These are phyloP conservation scores for Clamator glandarius DNA, from an alignment of 2,797 vertebrate species.

Conservation along the genomic window DNA sequence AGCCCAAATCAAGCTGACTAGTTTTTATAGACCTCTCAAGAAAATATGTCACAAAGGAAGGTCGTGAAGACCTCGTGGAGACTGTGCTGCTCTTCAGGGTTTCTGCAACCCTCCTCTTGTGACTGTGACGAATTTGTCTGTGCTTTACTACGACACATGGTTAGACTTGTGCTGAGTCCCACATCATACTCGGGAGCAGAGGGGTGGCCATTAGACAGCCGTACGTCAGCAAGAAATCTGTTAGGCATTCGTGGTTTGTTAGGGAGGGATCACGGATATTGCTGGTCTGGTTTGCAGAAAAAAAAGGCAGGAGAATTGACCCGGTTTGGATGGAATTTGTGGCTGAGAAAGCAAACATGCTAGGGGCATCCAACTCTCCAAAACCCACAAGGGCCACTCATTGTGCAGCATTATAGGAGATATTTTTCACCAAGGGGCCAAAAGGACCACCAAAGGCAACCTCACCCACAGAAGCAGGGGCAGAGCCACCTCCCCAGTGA, in stretches of 20 bases:
- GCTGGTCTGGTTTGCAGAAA: neutral
- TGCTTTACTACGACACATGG: neutral
- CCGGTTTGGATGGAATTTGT: neutral
- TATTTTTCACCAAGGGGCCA: neutral
- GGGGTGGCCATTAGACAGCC: neutral
- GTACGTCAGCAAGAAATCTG: neutral
- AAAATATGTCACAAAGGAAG: neutral
- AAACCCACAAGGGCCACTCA: neutral
- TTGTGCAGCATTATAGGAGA: neutral
- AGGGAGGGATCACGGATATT: neutral
- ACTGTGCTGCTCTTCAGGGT: neutral
- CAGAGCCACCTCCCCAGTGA: neutral
- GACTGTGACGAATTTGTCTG: neutral
- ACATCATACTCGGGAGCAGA: neutral
- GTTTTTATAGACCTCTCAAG: neutral
- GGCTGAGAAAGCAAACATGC: neutral
- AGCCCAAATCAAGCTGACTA: neutral
- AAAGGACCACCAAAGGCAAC: neutral
- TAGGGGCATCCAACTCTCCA: neutral
- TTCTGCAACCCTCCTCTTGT: neutral
- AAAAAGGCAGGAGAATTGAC: neutral
- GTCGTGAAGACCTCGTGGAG: fast-evolving
- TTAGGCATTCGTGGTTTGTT: neutral
- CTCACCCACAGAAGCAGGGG: fast-evolving
- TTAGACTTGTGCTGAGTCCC: neutral